These are phyloP conservation scores for Pterocles gutturalis DNA, from an alignment of 2,113 vertebrate genomes.

Conservation along the genomic window DNA sequence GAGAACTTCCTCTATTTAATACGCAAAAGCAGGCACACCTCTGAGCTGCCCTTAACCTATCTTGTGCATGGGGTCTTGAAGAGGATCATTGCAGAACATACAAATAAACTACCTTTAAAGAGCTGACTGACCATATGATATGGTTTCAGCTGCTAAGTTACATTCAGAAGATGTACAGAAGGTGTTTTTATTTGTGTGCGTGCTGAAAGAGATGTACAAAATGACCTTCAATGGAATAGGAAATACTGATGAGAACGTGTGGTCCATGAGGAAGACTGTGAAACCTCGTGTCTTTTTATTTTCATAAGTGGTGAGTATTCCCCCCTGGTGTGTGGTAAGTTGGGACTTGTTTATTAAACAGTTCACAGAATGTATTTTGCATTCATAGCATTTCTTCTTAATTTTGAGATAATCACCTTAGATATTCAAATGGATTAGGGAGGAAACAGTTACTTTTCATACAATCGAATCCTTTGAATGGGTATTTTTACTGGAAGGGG, in stretches of 20 bases:
- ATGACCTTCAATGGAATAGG: neutral
- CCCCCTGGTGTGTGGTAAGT: neutral
- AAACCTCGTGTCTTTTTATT: neutral
- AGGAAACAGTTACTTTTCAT: neutral
- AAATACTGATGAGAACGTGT: neutral
- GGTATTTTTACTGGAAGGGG: neutral
- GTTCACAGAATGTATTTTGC: neutral
- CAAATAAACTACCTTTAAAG: neutral
- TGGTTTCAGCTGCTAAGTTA: neutral
- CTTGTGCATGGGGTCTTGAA: neutral
- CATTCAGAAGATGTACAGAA: neutral
- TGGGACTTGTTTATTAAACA: neutral
- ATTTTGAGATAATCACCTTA: conserved; percentile 7
- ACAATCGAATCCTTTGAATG: neutral
- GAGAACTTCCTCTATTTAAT: neutral
- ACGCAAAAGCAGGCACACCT: neutral
- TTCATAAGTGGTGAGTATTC: neutral
- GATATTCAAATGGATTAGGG: neutral
- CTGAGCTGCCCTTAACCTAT: neutral
- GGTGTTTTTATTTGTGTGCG: neutral
- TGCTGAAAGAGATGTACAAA: neutral
- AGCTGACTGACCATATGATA: neutral
- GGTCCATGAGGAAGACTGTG: neutral
- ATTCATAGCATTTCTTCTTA: conserved; percentile 6
- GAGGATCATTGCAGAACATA: neutral